phyloP scores from a whole-genome alignment of 2,113 vertebrate species.

The Arizona elegans region DNA sequence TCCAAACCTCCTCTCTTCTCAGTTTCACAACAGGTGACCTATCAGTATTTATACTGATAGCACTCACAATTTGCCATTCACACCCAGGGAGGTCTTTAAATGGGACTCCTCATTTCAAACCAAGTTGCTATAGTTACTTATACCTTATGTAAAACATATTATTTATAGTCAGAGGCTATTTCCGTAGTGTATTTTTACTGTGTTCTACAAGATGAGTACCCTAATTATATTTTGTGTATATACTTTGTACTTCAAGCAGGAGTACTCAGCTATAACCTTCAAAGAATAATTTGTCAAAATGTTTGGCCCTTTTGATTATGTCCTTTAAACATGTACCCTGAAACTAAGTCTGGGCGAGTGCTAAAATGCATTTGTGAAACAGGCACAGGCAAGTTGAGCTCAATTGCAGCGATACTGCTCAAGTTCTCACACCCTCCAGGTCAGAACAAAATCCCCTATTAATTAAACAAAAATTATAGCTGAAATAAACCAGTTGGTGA shows the following conservation, averaged over 20 bases:
- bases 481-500: constrained; percentile 70
- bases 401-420: constrained; percentile 57
- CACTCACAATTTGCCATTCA: background rate
- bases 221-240: constrained; percentile 47
- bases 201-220: constrained; percentile 13
- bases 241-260: constrained; percentile 30
- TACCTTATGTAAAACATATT: background rate
- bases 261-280: constrained; percentile 34
- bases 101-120: background rate
- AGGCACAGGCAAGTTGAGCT: constrained; percentile 65
- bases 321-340: constrained; percentile 44
- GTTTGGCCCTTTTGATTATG: constrained; percentile 51
- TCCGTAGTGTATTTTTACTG: background rate
- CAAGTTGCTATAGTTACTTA: constrained; percentile 44
- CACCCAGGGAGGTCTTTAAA: background rate
- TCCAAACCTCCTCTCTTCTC: background rate
- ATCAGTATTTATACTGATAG: background rate
- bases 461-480: constrained; percentile 81
- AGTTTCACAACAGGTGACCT: background rate
- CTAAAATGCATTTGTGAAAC: constrained; percentile 25
- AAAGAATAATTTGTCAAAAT: constrained; percentile 14
- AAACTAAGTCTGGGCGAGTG: constrained; percentile 45
- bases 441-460: constrained; percentile 75
- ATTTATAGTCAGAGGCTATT: background rate
- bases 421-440: constrained; percentile 71